Percentiles rank a stretch among this genome's conserved stretches.
Evolutionary conservation across 2,888 invertebrate species (phyloP).

Genomic region (Girardia tigrina): DNA sequence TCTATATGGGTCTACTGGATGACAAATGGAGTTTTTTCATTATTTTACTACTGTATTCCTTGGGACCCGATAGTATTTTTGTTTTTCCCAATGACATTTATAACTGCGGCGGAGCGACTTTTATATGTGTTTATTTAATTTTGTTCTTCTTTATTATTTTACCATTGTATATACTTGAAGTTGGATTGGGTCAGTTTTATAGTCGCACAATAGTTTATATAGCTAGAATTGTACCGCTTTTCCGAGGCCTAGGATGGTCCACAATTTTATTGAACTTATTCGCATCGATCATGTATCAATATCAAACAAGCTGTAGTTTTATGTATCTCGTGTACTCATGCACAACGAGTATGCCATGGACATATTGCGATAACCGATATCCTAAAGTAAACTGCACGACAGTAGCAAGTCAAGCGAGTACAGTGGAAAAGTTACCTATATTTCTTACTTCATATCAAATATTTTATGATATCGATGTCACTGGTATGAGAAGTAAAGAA

Average conservation of each 20-base stretch:
- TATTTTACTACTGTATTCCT: background rate
- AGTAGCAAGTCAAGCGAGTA: background rate
- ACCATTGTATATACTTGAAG: background rate
- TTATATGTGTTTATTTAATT: background rate
- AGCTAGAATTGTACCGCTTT: background rate
- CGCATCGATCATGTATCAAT: background rate
- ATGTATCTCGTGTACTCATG: background rate
- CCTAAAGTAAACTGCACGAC: background rate
- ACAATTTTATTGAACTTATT: background rate
- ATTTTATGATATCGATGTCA: conserved; percentile 10
- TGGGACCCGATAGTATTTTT: background rate
- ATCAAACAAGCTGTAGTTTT: background rate
- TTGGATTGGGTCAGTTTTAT: background rate
- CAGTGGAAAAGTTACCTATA: background rate
- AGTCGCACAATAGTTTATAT: background rate
- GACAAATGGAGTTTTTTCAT: background rate
- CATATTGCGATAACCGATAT: background rate
- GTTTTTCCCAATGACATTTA: background rate
- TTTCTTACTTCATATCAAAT: background rate
- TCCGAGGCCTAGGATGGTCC: background rate
- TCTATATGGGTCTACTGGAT: background rate
- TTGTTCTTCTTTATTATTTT: background rate
- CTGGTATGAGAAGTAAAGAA: background rate
- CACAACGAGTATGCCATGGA: background rate
- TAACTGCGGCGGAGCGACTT: background rate